Conservation (phyloP, 2,797 vertebrate genomes). For the Remorina albescens region DNA sequence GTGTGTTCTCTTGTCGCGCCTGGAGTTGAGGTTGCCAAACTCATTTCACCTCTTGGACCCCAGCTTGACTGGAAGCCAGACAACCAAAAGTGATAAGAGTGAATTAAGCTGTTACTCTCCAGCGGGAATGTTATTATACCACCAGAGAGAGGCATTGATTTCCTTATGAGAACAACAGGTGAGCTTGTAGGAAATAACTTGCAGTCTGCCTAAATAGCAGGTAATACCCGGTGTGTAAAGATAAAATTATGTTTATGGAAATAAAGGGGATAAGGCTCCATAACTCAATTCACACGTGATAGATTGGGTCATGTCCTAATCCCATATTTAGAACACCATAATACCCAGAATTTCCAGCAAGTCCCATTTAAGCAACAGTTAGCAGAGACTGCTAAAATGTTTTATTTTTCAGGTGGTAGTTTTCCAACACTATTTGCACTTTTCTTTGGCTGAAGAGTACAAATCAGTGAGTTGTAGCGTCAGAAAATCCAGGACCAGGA, state of each 20-base stretch:
- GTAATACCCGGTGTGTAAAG: conserved; percentile 65
- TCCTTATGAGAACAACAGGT: conserved; percentile 86
- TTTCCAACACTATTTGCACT: conserved; percentile 54
- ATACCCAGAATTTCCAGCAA: conserved; percentile 45
- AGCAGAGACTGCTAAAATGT: conserved; percentile 42
- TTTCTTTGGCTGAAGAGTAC: conserved; percentile 13
- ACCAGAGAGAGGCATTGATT: conserved; percentile 81
- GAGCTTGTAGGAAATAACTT: conserved; percentile 78
- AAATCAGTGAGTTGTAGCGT: conserved; percentile 35
- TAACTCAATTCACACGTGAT: conserved; percentile 59
- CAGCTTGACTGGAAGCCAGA: conserved; percentile 86
- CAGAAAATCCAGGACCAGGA: conserved; percentile 33
- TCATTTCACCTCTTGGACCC: conserved; percentile 89
- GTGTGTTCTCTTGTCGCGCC: conserved; percentile 83
- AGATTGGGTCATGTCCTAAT: conserved; percentile 65
- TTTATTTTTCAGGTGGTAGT: conserved; percentile 44
- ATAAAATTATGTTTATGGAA: conserved; percentile 73
- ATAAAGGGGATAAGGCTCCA: conserved; percentile 64
- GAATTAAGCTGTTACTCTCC: conserved; percentile 84
- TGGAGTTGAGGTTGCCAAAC: conserved; percentile 87
- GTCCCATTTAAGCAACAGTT: conserved; percentile 38
- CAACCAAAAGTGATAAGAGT: conserved; percentile 86
- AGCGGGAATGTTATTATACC: conserved; percentile 85
- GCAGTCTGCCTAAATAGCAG: conserved; percentile 67
- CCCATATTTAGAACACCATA: conserved; percentile 55